Evolutionary conservation across 2,888 invertebrate species (phyloP).

Genomic region (Rutpela maculata): DNA sequence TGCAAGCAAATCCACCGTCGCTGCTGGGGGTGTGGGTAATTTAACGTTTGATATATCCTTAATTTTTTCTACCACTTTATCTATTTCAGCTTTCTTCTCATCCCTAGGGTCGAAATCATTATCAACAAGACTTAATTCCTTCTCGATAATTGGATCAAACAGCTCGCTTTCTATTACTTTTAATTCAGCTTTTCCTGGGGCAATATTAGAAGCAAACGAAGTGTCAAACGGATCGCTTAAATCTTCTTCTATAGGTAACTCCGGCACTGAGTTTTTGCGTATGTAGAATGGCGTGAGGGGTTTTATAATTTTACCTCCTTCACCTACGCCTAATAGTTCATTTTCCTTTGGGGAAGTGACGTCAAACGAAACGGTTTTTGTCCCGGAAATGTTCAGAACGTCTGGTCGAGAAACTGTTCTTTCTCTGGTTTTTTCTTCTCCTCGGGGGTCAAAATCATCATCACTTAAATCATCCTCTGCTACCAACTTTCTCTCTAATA

Average conservation of each 20-base stretch:
- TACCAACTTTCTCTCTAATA: constrained; percentile 84
- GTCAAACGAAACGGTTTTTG: constrained; percentile 78
- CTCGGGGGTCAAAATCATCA: constrained; percentile 89
- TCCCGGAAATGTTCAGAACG: constrained; percentile 71
- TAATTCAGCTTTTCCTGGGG: constrained; percentile 77
- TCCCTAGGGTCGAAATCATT: constrained; percentile 79
- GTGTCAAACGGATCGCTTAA: constrained; percentile 82
- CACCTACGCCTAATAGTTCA: constrained; percentile 75
- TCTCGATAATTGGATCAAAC: constrained; percentile 63
- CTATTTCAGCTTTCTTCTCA: constrained; percentile 66
- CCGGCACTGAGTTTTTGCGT: constrained; percentile 78
- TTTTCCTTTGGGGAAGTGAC: constrained; percentile 74
- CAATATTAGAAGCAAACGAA: constrained; percentile 76
- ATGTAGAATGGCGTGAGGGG: constrained; percentile 90
- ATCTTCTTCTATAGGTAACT: constrained; percentile 75
- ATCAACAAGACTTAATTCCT: constrained; percentile 79
- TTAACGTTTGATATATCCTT: constrained; percentile 70
- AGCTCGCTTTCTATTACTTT: constrained; percentile 77
- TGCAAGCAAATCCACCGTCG: constrained; percentile 72
- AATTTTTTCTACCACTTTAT: constrained; percentile 71
- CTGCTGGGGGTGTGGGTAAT: constrained; percentile 51
- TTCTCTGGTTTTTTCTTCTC: constrained; percentile 75
- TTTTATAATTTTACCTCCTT: constrained; percentile 78
- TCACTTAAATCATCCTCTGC: constrained; percentile 74
- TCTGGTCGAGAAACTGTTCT: constrained; percentile 80